Evolutionary conservation across 2,888 invertebrate genomes (phyloP), one percentile per base, ranked within the genome.

Genomic region (Morinoia aosen): DNA sequence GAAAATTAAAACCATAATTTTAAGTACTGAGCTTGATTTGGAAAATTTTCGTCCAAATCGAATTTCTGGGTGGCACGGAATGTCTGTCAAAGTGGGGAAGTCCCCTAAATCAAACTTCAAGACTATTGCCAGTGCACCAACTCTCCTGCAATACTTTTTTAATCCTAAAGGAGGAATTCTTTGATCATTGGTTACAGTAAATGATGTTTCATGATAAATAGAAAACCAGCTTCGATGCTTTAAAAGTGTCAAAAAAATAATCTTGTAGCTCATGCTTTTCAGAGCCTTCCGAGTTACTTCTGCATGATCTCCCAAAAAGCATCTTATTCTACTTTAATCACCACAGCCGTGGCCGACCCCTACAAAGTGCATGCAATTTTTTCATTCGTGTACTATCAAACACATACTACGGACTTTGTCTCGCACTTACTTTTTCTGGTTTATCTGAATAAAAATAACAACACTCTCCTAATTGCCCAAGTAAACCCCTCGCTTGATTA

Each of bases 91-190:
- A 93, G 33, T 93, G 11, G 33, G 19, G 57, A 93, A 93, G 25
- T n/a, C 56, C 11, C 56, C 93, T 5, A 14, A 19, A 48, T 48
- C 93, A 33, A 93, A 14, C 12, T 57, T 93, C 56, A 93, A 93
- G 33, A 12, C 93, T 25, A 48, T 93, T 93, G 93, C 93, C 14
- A 93, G 57, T 5, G 93, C 93, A 33, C 93, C 93, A 33, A 93
- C 93, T 93, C 57, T 93, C 12, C 93, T 93, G 39, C 93, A 93
- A 48, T 93, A 93, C n/a, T 93, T 93, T 57, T n/a, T 93, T 11
- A 57, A 93, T 33, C 93, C 93, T 39, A 93, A 57, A 93, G 48
- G 48, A 57, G 93, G 93, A 39, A 39, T 93, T 2, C 93, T 90
- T 48, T 90, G 90, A 90, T 48, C 39, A 16, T 90, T 48, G 39